Evolutionary conservation across 2,888 invertebrate species (phyloP).

Genomic region (Onthophagus sagittarius): DNA sequence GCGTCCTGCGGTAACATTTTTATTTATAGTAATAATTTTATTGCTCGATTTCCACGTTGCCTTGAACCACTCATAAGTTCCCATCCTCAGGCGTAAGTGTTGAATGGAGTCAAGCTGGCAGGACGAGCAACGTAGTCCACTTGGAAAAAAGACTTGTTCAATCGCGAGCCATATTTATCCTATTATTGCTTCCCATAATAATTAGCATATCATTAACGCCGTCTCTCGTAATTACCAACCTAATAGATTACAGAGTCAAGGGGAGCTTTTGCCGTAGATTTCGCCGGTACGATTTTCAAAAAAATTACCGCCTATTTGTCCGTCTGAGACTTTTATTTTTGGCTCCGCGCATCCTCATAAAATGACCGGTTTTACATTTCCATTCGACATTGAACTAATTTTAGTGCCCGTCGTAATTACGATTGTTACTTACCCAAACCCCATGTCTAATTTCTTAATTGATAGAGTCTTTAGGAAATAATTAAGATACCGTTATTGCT

Average conservation of each 20-base stretch:
- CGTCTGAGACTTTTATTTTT: not conserved
- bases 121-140: not conserved
- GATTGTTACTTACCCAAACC: not conserved
- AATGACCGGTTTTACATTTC: not conserved
- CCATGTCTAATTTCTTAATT: not conserved
- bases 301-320: not conserved
- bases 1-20: not conserved
- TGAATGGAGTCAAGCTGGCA: not conserved
- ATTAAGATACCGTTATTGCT: not conserved
- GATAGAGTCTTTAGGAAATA: not conserved
- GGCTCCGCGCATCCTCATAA: not conserved
- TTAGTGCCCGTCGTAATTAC: not conserved
- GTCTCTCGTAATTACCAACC: slow-evolving; percentile 25
- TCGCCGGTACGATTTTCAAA: not conserved
- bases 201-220: slow-evolving; percentile 29
- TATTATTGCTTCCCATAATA: slow-evolving; percentile 27
- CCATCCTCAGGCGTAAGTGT: not conserved
- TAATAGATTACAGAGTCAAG: slow-evolving; percentile 25
- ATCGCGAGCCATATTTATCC: slow-evolving; percentile 26
- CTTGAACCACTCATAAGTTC: not conserved
- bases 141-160: not conserved
- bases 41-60: not conserved
- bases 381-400: not conserved
- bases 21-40: not conserved
- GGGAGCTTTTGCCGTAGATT: not conserved